These are phyloP conservation scores for Cromileptes altivelis DNA, from an alignment of 2,113 vertebrate genomes.

Conservation along the genomic window DNA sequence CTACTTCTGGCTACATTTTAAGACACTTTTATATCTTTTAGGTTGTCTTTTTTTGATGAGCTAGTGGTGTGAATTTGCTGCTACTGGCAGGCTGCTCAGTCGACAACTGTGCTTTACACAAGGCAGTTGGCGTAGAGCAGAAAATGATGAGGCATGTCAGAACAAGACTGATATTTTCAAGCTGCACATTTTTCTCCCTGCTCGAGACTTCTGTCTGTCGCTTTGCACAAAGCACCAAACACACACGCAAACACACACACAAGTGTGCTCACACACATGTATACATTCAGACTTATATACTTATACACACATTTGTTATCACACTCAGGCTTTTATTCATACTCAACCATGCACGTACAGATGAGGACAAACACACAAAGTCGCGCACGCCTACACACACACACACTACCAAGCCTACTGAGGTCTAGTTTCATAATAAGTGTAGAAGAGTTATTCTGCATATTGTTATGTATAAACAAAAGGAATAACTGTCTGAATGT, in stretches of 20 bases:
- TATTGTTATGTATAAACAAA: background rate
- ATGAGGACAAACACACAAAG: conserved; percentile 20
- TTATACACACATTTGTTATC: conserved; percentile 46
- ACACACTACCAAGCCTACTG: background rate
- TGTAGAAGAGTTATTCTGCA: background rate
- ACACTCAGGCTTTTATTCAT: conserved; percentile 33
- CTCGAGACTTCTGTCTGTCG: conserved; percentile 67
- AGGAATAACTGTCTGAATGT: background rate
- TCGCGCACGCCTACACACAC: background rate
- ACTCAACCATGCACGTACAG: conserved; percentile 29
- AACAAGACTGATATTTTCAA: conserved; percentile 78
- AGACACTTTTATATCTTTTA: background rate
- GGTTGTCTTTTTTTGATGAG: conserved; percentile 2
- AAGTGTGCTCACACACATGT: background rate
- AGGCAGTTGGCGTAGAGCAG: conserved; percentile 50
- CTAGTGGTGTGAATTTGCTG: conserved; percentile 5
- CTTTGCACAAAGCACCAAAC: conserved; percentile 68
- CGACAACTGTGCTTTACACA: conserved; percentile 37
- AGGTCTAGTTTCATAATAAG: background rate
- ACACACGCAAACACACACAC: conserved; percentile 30
- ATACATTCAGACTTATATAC: conserved; percentile 13
- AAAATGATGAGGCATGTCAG: conserved; percentile 78
- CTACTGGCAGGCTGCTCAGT: conserved; percentile 35
- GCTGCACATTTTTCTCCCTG: conserved; percentile 68
- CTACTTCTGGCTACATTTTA: background rate